Base-by-base conservation (phyloP, 2,888 invertebrate species). In the Oscheius sp. region DNA sequence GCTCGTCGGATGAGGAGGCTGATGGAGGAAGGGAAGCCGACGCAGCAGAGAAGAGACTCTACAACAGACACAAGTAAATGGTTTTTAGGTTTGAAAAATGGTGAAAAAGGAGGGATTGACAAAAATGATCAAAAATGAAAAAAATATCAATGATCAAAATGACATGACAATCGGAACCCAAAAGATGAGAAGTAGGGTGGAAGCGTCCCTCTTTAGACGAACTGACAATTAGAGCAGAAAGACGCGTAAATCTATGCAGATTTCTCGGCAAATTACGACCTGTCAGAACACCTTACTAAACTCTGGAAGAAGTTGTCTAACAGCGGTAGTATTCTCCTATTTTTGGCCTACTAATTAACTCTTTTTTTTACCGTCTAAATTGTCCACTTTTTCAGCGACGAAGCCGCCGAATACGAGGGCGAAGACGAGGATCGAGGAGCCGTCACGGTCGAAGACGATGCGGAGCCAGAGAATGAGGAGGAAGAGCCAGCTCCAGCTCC, bases 401-500 rank as follows among this genome's bases (percentile, higher is more conserved):
- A 87, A 63, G 86, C 75, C 21, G 85, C 83, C 5, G 88, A 88
- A 42, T 88, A 88, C 73, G 88, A 88, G 59, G 88, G 88, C 47
- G 88, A 88, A 74, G 86, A 86, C 0, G 85, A 85, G 55, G 88
- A 88, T 51, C 73, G 77, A 51, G 79, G 75, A 33, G 79, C 63
- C 9, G 65, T 73, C 13, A 2, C 48, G 42, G 84, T 66, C 35
- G 50, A 50, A 11, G 53, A 70, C 47, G 77, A 74, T 55, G 66
- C 2, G 9, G 78, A 83, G 37, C 77, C 72, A 21, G 76, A 70
- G 33, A 70, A 75, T 9, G 72, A 75, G 21, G 76, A 79, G 10
- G 71, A 71, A 33, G 74, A 58, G 35, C 29, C 57, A 13, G 93
- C 93, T 70, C 92, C 93, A 29, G 84, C 81, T 33, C 87, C 86